Evolutionary conservation across 2,888 invertebrate genomes (phyloP).

Genomic region (Chrysolina haemoptera): DNA sequence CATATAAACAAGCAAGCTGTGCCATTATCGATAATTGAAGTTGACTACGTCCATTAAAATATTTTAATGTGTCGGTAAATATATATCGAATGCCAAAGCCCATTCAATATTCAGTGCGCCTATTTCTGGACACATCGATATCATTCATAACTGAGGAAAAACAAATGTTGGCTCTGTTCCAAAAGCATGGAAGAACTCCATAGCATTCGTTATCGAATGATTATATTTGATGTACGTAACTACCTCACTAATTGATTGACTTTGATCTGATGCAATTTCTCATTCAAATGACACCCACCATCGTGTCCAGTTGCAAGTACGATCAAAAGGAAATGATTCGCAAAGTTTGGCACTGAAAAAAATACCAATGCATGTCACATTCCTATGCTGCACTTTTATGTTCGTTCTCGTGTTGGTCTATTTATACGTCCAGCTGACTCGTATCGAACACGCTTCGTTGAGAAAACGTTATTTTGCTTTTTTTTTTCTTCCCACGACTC

Average conservation of each 20-base stretch:
- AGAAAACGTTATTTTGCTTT: not conserved
- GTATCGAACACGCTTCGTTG: conserved; percentile 1
- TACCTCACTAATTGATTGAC: conserved; percentile 32
- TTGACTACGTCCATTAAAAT: conserved; percentile 17
- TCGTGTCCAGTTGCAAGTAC: not conserved
- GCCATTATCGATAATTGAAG: conserved; percentile 15
- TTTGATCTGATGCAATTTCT: conserved; percentile 21
- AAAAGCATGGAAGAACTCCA: conserved; percentile 20
- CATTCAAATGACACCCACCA: conserved; percentile 17
- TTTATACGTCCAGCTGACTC: not conserved
- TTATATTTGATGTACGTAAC: conserved; percentile 29
- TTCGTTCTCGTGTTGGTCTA: not conserved
- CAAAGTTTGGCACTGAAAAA: not conserved
- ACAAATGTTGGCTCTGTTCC: conserved; percentile 23
- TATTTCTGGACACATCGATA: conserved; percentile 24
- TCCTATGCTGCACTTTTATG: not conserved
- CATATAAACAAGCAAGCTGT: conserved; percentile 2
- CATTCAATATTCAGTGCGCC: conserved; percentile 32
- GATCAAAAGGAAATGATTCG: conserved; percentile 7
- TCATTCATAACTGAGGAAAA: conserved; percentile 35
- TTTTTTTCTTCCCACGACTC: not conserved
- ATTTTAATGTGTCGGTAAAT: conserved; percentile 5
- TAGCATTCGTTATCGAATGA: conserved; percentile 32
- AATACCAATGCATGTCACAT: not conserved
- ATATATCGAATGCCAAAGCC: conserved; percentile 17